Base-by-base conservation (phyloP, 1,140 invertebrate species). In the Euglossa dilemma region DNA sequence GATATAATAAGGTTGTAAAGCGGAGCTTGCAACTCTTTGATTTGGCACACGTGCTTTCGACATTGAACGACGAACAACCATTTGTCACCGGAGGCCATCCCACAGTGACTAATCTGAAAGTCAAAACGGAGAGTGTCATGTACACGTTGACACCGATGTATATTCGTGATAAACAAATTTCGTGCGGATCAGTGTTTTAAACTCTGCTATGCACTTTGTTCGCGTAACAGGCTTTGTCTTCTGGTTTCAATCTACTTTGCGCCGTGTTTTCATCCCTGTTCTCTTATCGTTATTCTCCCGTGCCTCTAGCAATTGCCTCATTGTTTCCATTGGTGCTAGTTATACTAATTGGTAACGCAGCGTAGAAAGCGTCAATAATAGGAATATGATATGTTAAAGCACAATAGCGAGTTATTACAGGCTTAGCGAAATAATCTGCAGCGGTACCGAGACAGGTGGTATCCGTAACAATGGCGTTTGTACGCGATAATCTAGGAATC, bases 31-130 rank as follows among this genome's bases (percentile, higher is more conserved):
- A 25, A 14, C 45, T 14, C 66, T 18, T 3, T 50, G 45, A 69
- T 69, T 69, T 43, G 45, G 45, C 45, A 50, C 45, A 43, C 66
- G n/a, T 47, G 45, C 6, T 69, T 69, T 69, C n/a, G 66, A 69
- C 66, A 47, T 25, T 25, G 43, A 69, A 36, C 12, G n/a, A 7
- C 8, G 23, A 69, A 25, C 45, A 45, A 69, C 45, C 45, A 50
- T 45, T 25, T 25, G n/a, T 69, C 66, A 69, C 6, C 43, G 23
- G 66, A 25, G 7, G 14, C 45, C 43, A 69, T 43, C 45, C 20
- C 25, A n/a, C 23, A 9, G 8, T n/a, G n/a, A 16, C 14, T 69
- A 16, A 69, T 69, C 14, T 50, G 25, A 69, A 66, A 69, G 45
- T 69, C n/a, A 69, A 69, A 69, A 9, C 8, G n/a, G 12, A 6